Conservation (phyloP, 1,140 invertebrate genomes). For the Callitettix versicolor region DNA sequence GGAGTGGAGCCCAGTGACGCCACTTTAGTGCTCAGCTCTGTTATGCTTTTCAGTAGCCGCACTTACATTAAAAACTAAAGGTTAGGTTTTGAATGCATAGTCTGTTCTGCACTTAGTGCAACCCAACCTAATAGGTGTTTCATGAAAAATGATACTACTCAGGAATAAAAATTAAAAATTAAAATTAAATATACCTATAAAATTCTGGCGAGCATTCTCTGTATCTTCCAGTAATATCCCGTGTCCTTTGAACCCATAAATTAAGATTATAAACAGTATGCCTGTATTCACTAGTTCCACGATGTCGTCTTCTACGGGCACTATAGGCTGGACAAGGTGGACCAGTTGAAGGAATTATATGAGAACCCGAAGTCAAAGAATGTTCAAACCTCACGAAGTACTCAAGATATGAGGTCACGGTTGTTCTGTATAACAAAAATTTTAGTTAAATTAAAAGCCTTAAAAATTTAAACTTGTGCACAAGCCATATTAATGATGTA, state of each 20-base stretch:
- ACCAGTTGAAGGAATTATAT: background rate
- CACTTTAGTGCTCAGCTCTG: no score
- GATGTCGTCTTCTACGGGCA: slow-evolving; percentile 25
- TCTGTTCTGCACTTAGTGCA: no score
- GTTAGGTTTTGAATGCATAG: no score
- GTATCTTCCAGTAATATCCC: slow-evolving; percentile 49
- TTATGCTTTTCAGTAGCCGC: no score
- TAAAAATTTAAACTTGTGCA: no score
- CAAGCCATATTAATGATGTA: no score
- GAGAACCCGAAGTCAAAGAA: slow-evolving; percentile 7
- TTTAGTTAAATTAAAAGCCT: background rate
- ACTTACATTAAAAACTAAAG: background rate
- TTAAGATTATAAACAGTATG: slow-evolving; percentile 64
- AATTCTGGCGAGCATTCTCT: slow-evolving; percentile 64
- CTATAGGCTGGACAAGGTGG: slow-evolving; percentile 24
- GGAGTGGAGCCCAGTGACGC: no score
- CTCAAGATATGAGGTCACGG: slow-evolving; percentile 24
- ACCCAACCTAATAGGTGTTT: no score
- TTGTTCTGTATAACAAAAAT: slow-evolving; percentile 26
- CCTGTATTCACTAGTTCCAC: slow-evolving; percentile 39
- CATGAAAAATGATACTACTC: no score
- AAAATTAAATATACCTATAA: no score
- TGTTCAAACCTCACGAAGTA: slow-evolving; percentile 29
- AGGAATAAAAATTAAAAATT: no score
- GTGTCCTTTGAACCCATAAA: slow-evolving; percentile 53